Conservation (phyloP, 2,797 vertebrate species). For the Euthynnus affinis region DNA sequence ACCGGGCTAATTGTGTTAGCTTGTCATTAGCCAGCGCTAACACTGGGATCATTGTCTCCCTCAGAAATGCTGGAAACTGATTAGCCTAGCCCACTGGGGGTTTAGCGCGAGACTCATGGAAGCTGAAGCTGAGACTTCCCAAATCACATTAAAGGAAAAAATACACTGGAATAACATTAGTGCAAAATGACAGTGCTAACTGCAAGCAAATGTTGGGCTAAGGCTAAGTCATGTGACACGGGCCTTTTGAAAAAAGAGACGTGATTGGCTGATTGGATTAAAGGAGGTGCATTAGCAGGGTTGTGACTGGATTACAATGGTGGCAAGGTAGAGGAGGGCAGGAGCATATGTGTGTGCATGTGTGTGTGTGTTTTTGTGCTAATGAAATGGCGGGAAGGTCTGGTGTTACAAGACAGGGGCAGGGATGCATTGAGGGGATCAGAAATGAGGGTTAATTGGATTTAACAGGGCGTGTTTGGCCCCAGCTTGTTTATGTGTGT, state of each 20-base stretch:
- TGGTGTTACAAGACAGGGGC: slow-evolving; percentile 81
- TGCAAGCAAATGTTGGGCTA: slow-evolving; percentile 65
- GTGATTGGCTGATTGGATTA: slow-evolving; percentile 88
- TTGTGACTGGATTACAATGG: slow-evolving; percentile 79
- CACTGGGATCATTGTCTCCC: slow-evolving; percentile 89
- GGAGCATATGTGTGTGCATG: slow-evolving; percentile 2
- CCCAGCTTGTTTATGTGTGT: slow-evolving; percentile 67
- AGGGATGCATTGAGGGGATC: slow-evolving; percentile 65
- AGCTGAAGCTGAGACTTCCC: slow-evolving; percentile 78
- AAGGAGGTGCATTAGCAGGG: slow-evolving; percentile 81
- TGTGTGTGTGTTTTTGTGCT: slow-evolving; percentile 43
- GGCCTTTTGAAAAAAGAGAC: slow-evolving; percentile 63
- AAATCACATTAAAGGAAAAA: slow-evolving; percentile 85
- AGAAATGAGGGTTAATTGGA: slow-evolving; percentile 73
- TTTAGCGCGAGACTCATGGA: slow-evolving; percentile 75
- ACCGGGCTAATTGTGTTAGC: slow-evolving; percentile 86
- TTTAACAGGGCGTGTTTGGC: slow-evolving; percentile 75
- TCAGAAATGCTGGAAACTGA: slow-evolving; percentile 89
- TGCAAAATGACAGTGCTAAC: slow-evolving; percentile 82
- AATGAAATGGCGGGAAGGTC: slow-evolving; percentile 85
- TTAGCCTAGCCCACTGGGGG: slow-evolving; percentile 84
- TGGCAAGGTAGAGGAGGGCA: slow-evolving; percentile 41
- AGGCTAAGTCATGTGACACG: slow-evolving; percentile 83
- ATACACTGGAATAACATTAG: slow-evolving; percentile 85
- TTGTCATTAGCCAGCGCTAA: slow-evolving; percentile 89